Percentiles rank a stretch among this genome's conserved stretches.
Evolutionary conservation across 2,113 vertebrate genomes (phyloP).

Genomic region (Riparia riparia): DNA sequence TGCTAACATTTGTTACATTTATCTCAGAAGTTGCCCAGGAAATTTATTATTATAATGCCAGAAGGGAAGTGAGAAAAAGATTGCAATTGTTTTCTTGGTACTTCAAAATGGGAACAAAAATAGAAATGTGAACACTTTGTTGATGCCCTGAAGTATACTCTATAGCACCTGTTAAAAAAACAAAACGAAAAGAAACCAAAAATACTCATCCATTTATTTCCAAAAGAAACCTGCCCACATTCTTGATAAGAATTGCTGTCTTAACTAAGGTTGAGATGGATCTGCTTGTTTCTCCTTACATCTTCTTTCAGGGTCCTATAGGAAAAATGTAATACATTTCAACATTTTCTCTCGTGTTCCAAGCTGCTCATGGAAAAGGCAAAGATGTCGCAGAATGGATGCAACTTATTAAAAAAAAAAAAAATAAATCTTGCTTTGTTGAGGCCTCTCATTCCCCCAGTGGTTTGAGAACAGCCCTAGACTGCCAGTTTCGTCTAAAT

Average conservation of each 20-base stretch:
- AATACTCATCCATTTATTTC: not conserved
- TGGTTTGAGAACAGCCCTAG: not conserved
- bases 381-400: not conserved
- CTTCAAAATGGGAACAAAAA: not conserved
- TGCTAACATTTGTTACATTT: slow-evolving; percentile 26
- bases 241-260: not conserved
- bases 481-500: not conserved
- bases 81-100: not conserved
- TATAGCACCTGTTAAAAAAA: not conserved
- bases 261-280: not conserved
- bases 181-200: not conserved
- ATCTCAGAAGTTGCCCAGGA: not conserved
- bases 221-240: not conserved
- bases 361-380: not conserved
- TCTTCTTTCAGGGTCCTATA: not conserved
- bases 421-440: not conserved
- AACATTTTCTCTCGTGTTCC: not conserved
- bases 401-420: not conserved
- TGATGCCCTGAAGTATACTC: not conserved
- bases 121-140: not conserved
- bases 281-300: not conserved
- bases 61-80: not conserved
- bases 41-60: not conserved
- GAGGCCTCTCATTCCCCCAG: not conserved
- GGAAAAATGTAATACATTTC: not conserved